Base-by-base conservation (phyloP, 2,113 vertebrate species). In the Callithrix jacchus region DNA sequence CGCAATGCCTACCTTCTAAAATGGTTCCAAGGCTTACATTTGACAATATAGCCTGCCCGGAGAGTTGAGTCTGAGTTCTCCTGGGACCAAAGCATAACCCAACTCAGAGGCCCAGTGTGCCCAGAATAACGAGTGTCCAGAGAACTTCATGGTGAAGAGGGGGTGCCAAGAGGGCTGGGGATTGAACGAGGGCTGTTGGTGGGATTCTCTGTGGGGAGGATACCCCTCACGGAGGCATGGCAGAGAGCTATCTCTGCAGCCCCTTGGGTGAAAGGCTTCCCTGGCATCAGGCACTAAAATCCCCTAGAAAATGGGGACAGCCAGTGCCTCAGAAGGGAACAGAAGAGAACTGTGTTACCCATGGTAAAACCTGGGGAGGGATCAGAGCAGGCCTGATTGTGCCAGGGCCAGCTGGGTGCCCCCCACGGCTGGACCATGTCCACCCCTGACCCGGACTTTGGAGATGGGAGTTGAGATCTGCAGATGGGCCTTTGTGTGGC, bases 401-500 rank as follows among this genome's bases (percentile, higher is more conserved):
- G 25, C 52, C 49, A 13, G 83, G 84, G 37, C 42, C 5, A 0
- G 64, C 21, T 27, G 2, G 83, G 12, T 2, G 8, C 84, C 42
- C 81, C 81, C 71, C 40, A 68, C 40, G 45, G 13, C 54, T 32
- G 21, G 45, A 8, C 88, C 47, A 17, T 4, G 0, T 42, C 54
- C n/a, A 56, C 54, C 32, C 42, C 8, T 2, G 1, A 5, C 45
- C 21, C 20, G 0, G 7, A 12, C 45, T 68, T 85, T 47, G 49
- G 58, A 81, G 20, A 35, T 8, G 35, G 61, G 12, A 37, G 21
- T 27, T 7, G 7, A 23, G 87, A 45, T 6, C n/a, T 18, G 17
- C 37, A 3, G n/a, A 14, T 6, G 6, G 32, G 21, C 8, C 37
- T 40, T 0, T 6, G 1, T 6, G 30, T 84, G 37, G 8, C 61